These are phyloP conservation scores for Lordiphosa mommai DNA, from an alignment of 1,140 invertebrate species.

Conservation along the genomic window DNA sequence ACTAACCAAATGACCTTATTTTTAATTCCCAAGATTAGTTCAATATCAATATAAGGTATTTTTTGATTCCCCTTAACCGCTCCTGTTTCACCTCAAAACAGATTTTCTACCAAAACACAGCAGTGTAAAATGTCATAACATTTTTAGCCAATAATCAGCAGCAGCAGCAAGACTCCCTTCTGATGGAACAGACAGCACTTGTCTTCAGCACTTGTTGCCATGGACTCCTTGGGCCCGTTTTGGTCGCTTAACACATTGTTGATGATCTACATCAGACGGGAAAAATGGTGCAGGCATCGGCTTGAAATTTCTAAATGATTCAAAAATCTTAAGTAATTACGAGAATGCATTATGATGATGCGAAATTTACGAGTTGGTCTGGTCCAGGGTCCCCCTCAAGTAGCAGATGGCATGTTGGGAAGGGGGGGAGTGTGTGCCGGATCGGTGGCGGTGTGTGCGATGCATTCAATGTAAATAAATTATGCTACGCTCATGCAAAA, in stretches of 20 bases:
- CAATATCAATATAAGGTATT: too few species aligned
- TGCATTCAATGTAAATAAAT: conserved; percentile 78
- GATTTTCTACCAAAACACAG: conserved; percentile 27
- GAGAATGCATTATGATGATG: conserved; percentile 78
- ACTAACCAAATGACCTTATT: too few species aligned
- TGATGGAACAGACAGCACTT: conserved; percentile 9
- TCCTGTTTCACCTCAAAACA: conserved; percentile 15
- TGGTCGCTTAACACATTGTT: conserved; percentile 67
- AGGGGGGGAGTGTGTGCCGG: conserved; percentile 27
- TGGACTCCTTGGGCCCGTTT: conserved; percentile 26
- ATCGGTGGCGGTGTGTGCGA: conserved; percentile 70
- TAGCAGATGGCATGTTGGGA: background rate
- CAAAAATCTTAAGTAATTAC: conserved; percentile 78
- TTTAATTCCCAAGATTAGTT: too few species aligned
- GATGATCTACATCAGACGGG: conserved; percentile 59
- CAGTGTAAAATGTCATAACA: conserved; percentile 70
- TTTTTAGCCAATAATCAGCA: conserved; percentile 61
- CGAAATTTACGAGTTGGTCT: conserved; percentile 67
- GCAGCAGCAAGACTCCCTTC: background rate
- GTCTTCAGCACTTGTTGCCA: conserved; percentile 6
- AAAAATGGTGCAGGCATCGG: conserved; percentile 14
- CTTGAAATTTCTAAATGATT: conserved; percentile 68
- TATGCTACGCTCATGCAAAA: conserved; percentile 78
- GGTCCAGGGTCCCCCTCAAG: background rate
- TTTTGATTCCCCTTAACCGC: conserved; percentile 12